Evolutionary conservation across 2,113 vertebrate genomes (phyloP).

Genomic region (Petromus typicus): DNA sequence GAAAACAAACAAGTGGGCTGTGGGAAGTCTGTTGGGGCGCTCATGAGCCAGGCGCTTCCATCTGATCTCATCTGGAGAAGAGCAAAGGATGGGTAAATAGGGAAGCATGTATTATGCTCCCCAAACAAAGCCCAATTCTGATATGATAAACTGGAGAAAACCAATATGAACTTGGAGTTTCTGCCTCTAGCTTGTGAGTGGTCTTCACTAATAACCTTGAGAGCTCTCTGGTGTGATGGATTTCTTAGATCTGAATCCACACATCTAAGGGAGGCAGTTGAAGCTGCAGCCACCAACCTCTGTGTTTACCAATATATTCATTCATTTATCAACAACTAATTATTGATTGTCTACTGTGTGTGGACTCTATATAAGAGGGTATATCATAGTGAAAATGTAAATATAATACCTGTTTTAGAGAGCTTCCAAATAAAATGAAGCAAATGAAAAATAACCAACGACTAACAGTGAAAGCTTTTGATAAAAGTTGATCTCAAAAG

Average conservation of each 20-base stretch:
- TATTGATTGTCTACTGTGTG: background rate
- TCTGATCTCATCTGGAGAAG: background rate
- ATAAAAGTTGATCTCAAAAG: background rate
- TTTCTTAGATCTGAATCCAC: background rate
- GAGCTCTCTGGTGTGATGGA: background rate
- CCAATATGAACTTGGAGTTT: background rate
- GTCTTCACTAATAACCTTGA: background rate
- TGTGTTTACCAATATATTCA: background rate
- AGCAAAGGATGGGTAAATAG: background rate
- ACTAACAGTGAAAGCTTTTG: background rate
- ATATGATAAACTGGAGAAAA: slow-evolving; percentile 29
- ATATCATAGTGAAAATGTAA: background rate
- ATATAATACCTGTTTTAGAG: background rate
- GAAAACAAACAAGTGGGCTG: slow-evolving; percentile 65
- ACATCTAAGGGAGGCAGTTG: background rate
- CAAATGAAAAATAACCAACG: background rate
- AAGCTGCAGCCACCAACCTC: background rate
- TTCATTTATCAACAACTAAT: background rate
- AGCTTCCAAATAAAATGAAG: background rate
- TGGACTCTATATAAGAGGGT: background rate
- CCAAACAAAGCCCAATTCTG: slow-evolving; percentile 50
- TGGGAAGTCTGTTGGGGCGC: background rate
- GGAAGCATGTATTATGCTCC: background rate
- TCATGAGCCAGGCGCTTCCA: background rate
- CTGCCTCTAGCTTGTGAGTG: slow-evolving; percentile 38